Conservation (phyloP, 2,888 invertebrate genomes). For the Ennomos quercinarius region DNA sequence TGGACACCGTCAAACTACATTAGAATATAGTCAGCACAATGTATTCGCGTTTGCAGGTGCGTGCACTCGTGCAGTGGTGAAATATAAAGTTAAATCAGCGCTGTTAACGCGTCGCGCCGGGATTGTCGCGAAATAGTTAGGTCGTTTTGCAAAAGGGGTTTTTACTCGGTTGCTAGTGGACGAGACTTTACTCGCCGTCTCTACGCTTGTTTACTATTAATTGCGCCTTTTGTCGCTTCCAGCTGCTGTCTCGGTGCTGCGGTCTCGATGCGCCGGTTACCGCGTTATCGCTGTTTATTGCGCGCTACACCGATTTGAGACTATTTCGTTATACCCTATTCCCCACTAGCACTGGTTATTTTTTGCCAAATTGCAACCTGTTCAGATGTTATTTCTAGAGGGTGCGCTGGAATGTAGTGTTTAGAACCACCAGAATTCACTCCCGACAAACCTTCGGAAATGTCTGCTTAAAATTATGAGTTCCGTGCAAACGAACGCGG, state of each 20-base stretch:
- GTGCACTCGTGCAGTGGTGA: conserved; percentile 51
- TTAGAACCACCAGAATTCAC: neutral
- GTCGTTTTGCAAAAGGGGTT: conserved; percentile 64
- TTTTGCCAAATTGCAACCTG: conserved; percentile 35
- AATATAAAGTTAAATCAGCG: conserved; percentile 73
- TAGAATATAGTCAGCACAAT: no score
- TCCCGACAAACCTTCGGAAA: conserved; percentile 14
- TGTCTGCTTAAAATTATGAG: conserved; percentile 25
- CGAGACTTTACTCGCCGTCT: conserved; percentile 67
- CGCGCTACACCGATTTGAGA: conserved; percentile 42
- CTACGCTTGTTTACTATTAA: conserved; percentile 75
- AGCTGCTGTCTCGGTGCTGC: conserved; percentile 58
- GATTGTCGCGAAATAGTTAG: conserved; percentile 70
- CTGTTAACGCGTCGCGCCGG: conserved; percentile 67
- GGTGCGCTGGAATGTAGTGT: conserved; percentile 24
- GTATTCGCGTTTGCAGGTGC: conserved; percentile 42
- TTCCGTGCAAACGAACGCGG: conserved; percentile 25
- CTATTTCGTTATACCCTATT: conserved; percentile 44
- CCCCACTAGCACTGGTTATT: conserved; percentile 34
- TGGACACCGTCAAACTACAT: no score
- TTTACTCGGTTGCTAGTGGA: conserved; percentile 68
- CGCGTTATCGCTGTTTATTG: conserved; percentile 53
- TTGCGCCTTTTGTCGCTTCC: conserved; percentile 78
- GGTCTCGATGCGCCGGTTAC: conserved; percentile 51
- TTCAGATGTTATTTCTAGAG: conserved; percentile 14